Evolutionary conservation across 2,888 invertebrate genomes (phyloP).

Genomic region (Sylvicola cinctus): DNA sequence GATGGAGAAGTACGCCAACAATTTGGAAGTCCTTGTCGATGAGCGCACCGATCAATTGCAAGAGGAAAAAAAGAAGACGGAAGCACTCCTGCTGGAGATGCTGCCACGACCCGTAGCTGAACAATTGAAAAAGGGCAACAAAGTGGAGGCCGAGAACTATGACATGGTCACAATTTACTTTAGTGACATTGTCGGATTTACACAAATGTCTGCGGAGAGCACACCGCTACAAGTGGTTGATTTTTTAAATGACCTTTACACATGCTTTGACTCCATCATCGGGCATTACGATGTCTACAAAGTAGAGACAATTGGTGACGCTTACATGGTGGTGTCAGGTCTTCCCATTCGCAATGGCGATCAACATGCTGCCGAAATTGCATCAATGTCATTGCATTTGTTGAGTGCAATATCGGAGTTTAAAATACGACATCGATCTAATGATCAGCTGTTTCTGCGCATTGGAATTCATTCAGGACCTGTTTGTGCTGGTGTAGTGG

Average conservation of each 20-base stretch:
- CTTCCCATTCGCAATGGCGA: slow-evolving; percentile 64
- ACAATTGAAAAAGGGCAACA: slow-evolving; percentile 71
- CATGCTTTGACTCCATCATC: slow-evolving; percentile 84
- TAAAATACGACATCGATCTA: slow-evolving; percentile 69
- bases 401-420: slow-evolving; percentile 69
- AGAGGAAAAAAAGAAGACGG: slow-evolving; percentile 93
- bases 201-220: slow-evolving; percentile 79
- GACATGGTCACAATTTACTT: slow-evolving; percentile 84
- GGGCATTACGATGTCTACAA: slow-evolving; percentile 87
- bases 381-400: slow-evolving; percentile 78
- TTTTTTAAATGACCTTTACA: slow-evolving; percentile 84
- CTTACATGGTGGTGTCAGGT: slow-evolving; percentile 84
- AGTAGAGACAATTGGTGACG: slow-evolving; percentile 82
- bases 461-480: slow-evolving; percentile 87
- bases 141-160: slow-evolving; percentile 78
- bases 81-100: slow-evolving; percentile 73
- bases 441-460: slow-evolving; percentile 61
- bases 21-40: slow-evolving; percentile 81
- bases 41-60: slow-evolving; percentile 83
- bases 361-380: slow-evolving; percentile 81
- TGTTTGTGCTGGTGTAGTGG: slow-evolving; percentile 83
- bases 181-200: slow-evolving; percentile 88
- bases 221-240: slow-evolving; percentile 82
- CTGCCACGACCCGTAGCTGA: slow-evolving; percentile 80
- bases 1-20: slow-evolving; percentile 95